phyloP scores from a whole-genome alignment of 2,113 vertebrate genomes.

The Pteronura brasiliensis region DNA sequence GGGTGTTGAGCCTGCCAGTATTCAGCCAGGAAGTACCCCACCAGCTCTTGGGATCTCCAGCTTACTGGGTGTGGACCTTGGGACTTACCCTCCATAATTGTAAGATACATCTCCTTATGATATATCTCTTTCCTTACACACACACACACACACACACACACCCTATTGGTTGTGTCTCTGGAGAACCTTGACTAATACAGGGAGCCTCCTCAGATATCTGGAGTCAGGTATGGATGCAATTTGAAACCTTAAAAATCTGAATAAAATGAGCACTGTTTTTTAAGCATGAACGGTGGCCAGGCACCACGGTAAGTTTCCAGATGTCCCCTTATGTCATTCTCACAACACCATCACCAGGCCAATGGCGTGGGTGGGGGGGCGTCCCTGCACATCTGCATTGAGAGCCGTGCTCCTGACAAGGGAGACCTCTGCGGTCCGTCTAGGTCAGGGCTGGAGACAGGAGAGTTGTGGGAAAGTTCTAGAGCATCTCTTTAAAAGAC shows the following conservation, averaged over 20 bases:
- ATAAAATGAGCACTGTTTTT: neutral
- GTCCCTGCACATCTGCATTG: rapidly evolving
- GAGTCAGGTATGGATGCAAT: no score
- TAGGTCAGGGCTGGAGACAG: neutral
- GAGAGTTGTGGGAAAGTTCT: neutral
- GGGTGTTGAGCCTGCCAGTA: neutral
- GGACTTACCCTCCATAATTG: neutral
- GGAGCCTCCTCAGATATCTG: neutral
- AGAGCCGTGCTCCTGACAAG: neutral
- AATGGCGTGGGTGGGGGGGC: neutral
- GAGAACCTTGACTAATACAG: neutral
- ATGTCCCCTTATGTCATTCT: neutral
- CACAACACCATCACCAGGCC: neutral
- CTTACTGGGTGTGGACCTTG: neutral
- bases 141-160: neutral
- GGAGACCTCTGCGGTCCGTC: neutral
- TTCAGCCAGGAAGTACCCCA: neutral
- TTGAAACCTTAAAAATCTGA: neutral
- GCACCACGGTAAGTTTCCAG: rapidly evolving
- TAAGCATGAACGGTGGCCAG: neutral
- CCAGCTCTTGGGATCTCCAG: neutral
- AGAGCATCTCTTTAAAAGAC: neutral
- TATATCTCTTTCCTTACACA: neutral
- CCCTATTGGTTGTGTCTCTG: neutral
- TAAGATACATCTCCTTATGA: no score